These are phyloP conservation scores for Jordanella pulchra DNA, from an alignment of 2,797 vertebrate genomes.

Conservation along the genomic window DNA sequence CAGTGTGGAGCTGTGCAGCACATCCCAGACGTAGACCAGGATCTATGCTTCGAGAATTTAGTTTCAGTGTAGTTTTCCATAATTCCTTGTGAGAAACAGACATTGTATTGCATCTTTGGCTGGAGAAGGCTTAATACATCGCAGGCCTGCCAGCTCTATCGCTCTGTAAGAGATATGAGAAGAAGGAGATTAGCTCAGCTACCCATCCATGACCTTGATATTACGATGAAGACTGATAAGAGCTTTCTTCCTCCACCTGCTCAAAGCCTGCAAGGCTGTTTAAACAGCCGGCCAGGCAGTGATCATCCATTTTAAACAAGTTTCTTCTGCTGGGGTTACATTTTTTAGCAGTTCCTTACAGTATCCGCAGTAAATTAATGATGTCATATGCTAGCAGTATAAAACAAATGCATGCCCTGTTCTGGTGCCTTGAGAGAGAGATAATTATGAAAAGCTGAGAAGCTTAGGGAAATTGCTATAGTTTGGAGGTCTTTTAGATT, in stretches of 20 bases:
- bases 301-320: conserved; percentile 72
- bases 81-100: conserved; percentile 64
- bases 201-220: conserved; percentile 79
- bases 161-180: conserved; percentile 72
- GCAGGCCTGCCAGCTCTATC: conserved; percentile 68
- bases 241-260: conserved; percentile 75
- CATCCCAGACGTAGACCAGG: conserved; percentile 54
- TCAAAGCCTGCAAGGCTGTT: conserved; percentile 69
- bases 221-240: conserved; percentile 78
- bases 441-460: conserved; percentile 36
- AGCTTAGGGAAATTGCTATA: conserved; percentile 17
- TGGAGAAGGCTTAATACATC: conserved; percentile 66
- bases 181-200: conserved; percentile 77
- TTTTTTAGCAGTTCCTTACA: conserved; percentile 56
- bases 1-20: conserved; percentile 57
- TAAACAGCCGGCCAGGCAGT: conserved; percentile 68
- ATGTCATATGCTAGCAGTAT: conserved; percentile 52
- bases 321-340: conserved; percentile 51
- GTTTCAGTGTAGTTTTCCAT: conserved; percentile 58
- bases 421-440: conserved; percentile 38
- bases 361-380: conserved; percentile 64
- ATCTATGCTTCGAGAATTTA: conserved; percentile 52
- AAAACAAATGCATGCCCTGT: conserved; percentile 53
- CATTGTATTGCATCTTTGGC: conserved; percentile 68
- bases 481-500: conserved; percentile 34